Conservation (phyloP, 2,113 vertebrate species). For the Pseudorhombus dupliciocellatus region DNA sequence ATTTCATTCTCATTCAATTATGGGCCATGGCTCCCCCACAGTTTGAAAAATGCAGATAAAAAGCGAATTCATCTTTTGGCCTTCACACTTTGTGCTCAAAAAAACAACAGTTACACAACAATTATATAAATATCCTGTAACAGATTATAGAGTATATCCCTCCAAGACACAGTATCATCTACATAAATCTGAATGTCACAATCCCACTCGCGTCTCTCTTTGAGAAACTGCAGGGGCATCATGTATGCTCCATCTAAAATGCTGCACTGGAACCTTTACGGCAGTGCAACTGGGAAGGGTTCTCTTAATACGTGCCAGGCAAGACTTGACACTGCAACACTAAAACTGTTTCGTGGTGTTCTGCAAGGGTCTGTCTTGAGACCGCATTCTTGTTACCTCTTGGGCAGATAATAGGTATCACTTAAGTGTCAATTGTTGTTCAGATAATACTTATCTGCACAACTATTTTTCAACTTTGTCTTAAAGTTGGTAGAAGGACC, state of each 20-base stretch:
- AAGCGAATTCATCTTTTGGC: constrained; percentile 33
- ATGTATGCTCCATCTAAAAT: not conserved
- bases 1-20: constrained; percentile 57
- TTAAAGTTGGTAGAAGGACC: too few relatives aligned
- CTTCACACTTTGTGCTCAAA: constrained; percentile 9
- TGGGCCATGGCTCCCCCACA: constrained; percentile 20
- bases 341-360: not conserved
- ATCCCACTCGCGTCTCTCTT: not conserved
- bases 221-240: not conserved
- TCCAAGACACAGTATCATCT: not conserved
- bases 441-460: not conserved
- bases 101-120: constrained; percentile 24
- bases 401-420: not conserved
- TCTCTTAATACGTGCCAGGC: not conserved
- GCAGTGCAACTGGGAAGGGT: not conserved
- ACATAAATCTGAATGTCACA: not conserved
- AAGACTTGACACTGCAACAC: not conserved
- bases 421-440: not conserved
- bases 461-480: too few relatives aligned
- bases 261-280: constrained; percentile 2
- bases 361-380: not conserved
- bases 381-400: not conserved
- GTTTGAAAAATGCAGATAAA: constrained; percentile 37
- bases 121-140: constrained; percentile 37
- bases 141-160: constrained; percentile 42